These are phyloP conservation scores for Centropus bengalensis DNA, from an alignment of 2,113 vertebrate genomes.

Conservation along the genomic window DNA sequence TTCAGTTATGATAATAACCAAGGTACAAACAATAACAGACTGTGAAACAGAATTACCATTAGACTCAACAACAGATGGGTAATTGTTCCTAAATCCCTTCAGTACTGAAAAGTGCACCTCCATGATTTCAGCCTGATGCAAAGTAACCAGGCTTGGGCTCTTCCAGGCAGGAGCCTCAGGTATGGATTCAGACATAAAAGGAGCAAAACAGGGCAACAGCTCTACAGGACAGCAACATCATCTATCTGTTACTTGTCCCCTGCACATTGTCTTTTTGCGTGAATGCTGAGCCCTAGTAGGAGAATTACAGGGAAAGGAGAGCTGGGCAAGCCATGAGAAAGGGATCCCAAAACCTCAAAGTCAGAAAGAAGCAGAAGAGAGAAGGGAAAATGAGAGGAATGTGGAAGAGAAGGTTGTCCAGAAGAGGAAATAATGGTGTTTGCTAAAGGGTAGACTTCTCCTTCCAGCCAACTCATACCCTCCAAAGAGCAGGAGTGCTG, in stretches of 20 bases:
- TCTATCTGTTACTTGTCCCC: background rate
- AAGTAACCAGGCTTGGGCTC: background rate
- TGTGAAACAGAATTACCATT: background rate
- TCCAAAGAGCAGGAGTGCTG: rapidly evolving
- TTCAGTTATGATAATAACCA: background rate
- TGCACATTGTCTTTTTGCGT: background rate
- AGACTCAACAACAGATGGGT: background rate
- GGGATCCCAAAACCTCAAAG: background rate
- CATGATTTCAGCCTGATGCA: background rate
- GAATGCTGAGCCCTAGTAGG: background rate
- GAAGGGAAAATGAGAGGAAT: background rate
- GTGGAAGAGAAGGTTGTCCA: background rate
- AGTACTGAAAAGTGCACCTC: background rate
- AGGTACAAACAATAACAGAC: background rate
- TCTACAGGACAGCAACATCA: background rate
- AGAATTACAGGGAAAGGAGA: background rate
- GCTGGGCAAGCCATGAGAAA: background rate
- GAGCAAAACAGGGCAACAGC: background rate
- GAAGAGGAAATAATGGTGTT: background rate
- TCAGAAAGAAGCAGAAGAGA: background rate
- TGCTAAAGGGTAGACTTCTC: background rate
- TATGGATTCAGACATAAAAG: background rate
- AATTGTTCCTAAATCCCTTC: background rate
- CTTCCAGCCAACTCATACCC: background rate
- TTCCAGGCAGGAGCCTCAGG: background rate